Percentiles rank a stretch among this genome's conserved stretches.
Evolutionary conservation across 2,113 vertebrate species (phyloP).

Genomic region (Pseudois nayaur): DNA sequence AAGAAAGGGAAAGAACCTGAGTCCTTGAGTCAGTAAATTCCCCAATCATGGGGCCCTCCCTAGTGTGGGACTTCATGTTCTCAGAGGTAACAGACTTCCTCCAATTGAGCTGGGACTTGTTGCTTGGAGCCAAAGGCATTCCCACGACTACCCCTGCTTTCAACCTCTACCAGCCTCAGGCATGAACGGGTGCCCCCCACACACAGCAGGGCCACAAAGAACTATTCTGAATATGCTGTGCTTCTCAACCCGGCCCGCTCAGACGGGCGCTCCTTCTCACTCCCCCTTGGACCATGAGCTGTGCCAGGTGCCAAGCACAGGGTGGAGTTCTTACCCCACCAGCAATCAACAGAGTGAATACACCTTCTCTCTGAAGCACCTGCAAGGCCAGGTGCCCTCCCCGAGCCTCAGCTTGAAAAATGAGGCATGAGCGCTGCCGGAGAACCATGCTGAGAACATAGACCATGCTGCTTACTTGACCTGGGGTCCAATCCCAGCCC

Average conservation of each 20-base stretch:
- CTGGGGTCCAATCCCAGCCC: background rate
- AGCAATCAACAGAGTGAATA: background rate
- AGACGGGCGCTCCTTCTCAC: background rate
- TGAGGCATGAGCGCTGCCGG: rapidly evolving
- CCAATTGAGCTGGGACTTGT: background rate
- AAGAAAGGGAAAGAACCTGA: background rate
- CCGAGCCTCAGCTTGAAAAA: background rate
- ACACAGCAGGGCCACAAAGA: background rate
- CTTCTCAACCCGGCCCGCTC: background rate
- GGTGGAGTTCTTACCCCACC: no score
- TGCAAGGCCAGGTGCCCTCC: background rate
- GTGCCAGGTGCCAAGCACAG: background rate
- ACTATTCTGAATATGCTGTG: no score
- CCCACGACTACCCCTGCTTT: background rate
- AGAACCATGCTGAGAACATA: background rate
- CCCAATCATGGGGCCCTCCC: background rate
- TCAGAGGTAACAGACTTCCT: background rate
- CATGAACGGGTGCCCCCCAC: background rate
- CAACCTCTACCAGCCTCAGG: background rate
- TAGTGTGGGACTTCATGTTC: background rate
- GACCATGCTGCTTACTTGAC: background rate
- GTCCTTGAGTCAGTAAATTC: background rate
- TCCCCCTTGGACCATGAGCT: background rate
- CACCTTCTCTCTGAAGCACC: background rate
- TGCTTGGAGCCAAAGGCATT: background rate